A percentile compares a stretch with the other conserved stretches of the same genome.
phyloP scores from a whole-genome alignment of 1,140 invertebrate genomes.

The Bacillus rossius region DNA sequence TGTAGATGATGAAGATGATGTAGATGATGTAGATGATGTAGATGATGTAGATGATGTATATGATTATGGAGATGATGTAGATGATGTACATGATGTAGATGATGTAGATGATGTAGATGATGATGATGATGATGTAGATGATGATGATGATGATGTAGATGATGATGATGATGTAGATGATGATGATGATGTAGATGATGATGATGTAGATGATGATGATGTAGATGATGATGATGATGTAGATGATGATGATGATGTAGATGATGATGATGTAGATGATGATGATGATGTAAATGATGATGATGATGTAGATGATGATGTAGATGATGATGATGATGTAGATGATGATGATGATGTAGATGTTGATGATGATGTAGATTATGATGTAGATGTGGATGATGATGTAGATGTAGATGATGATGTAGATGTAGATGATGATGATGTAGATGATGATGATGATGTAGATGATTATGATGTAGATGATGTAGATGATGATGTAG shows the following conservation, averaged over 20 bases:
- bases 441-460: neutral
- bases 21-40: neutral
- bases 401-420: slow-evolving; percentile 5
- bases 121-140: neutral
- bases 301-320: slow-evolving; percentile 3
- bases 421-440: slow-evolving; percentile 2
- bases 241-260: neutral
- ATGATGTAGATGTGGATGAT: neutral
- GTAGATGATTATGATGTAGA: neutral
- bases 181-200: neutral
- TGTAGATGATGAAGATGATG: slow-evolving; percentile 3
- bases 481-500: slow-evolving; percentile 1
- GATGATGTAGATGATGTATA: neutral
- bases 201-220: slow-evolving; percentile 2
- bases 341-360: neutral
- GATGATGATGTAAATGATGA: slow-evolving; percentile 1
- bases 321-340: neutral
- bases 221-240: slow-evolving; percentile 1
- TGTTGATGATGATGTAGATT: neutral
- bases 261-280: neutral
- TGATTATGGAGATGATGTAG: neutral
- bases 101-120: neutral
- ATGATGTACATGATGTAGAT: neutral
- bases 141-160: neutral
- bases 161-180: neutral